These are phyloP conservation scores for Trichogramma dendrolimi DNA, from an alignment of 2,888 invertebrate genomes.

Conservation along the genomic window DNA sequence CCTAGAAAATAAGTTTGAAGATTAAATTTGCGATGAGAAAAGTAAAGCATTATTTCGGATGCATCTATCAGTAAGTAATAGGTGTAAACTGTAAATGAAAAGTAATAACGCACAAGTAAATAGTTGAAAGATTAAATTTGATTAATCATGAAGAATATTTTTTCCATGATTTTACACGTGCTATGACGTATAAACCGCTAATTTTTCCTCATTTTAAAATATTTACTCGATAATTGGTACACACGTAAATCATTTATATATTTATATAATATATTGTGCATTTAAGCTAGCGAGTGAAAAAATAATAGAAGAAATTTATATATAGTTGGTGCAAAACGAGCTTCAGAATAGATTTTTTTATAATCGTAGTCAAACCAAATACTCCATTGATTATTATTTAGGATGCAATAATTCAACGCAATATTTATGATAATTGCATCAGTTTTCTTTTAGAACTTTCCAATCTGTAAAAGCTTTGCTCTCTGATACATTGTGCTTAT, in stretches of 20 bases:
- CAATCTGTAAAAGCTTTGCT: too few species aligned
- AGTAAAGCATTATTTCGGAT: too few species aligned
- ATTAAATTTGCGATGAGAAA: too few species aligned
- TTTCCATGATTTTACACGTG: too few species aligned
- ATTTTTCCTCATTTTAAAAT: slow-evolving; percentile 9
- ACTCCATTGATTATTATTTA: slow-evolving; percentile 27
- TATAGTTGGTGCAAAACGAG: slow-evolving; percentile 16
- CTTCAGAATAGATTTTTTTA: slow-evolving; percentile 15
- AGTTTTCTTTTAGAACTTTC: too few species aligned
- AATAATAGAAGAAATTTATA: background rate
- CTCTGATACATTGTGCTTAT: too few species aligned
- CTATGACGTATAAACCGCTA: background rate
- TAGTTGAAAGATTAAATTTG: too few species aligned
- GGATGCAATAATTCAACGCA: slow-evolving; percentile 16
- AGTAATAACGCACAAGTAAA: too few species aligned
- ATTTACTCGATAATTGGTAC: slow-evolving; percentile 12
- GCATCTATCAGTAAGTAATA: too few species aligned
- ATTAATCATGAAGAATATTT: too few species aligned
- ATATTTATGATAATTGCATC: slow-evolving; percentile 13
- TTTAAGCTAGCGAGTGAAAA: slow-evolving; percentile 8
- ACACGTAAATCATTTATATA: slow-evolving; percentile 9
- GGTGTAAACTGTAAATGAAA: too few species aligned
- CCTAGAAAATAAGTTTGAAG: too few species aligned
- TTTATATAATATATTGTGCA: slow-evolving; percentile 16
- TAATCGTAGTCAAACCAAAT: slow-evolving; percentile 27